Percentiles rank a stretch among this genome's conserved stretches.
Conservation (phyloP, 1,140 invertebrate species). For the Ridgeia piscesae region DNA sequence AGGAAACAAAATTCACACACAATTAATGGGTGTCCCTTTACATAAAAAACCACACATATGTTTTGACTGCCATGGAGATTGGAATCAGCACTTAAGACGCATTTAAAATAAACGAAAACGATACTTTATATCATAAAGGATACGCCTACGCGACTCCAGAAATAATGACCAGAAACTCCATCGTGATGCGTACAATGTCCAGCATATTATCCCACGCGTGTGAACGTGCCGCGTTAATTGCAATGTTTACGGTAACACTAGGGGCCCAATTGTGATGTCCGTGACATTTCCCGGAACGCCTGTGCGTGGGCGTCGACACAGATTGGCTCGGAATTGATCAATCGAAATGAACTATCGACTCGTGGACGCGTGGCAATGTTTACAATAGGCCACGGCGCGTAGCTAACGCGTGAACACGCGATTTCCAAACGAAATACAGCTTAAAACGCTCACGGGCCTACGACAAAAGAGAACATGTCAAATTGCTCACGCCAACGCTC, state of each 20-base stretch:
- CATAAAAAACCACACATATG: too few species aligned
- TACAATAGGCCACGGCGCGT: not conserved
- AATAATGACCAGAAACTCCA: too few species aligned
- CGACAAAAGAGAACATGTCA: too few species aligned
- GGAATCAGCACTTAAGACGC: too few species aligned
- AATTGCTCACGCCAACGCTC: not conserved
- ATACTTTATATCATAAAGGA: too few species aligned
- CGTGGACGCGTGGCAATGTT: not conserved
- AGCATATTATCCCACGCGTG: not conserved
- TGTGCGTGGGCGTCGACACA: not conserved
- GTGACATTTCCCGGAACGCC: not conserved
- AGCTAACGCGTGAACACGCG: not conserved
- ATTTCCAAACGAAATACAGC: slow-evolving; percentile 20
- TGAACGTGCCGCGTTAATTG: not conserved
- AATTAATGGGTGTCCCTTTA: too few species aligned
- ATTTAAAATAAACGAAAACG: too few species aligned
- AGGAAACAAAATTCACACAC: too few species aligned
- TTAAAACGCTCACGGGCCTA: too few species aligned
- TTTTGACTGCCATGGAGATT: too few species aligned
- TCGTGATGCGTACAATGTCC: not conserved
- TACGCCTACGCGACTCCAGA: too few species aligned
- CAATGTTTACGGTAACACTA: not conserved
- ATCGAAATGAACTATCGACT: not conserved
- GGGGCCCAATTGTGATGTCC: not conserved
- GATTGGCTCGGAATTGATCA: not conserved